Evolutionary conservation across 2,797 vertebrate species (phyloP).

Genomic region (Macroramphosus scolopax): DNA sequence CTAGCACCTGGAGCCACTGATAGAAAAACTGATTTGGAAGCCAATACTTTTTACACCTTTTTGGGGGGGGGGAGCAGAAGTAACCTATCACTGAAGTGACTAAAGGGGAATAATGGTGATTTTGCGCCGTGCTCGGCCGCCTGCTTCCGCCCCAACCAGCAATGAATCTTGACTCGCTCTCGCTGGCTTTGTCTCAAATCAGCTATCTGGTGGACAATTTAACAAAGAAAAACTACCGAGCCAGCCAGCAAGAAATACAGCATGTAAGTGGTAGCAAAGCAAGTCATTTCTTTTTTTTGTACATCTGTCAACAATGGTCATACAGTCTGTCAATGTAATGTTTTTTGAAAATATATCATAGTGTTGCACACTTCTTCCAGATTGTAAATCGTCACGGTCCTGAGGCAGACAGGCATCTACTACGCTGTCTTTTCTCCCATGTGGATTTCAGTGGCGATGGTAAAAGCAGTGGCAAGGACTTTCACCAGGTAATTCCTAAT

Average conservation of each 20-base stretch:
- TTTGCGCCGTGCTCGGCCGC: constrained; percentile 99
- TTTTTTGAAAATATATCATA: not conserved
- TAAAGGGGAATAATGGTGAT: constrained; percentile 99
- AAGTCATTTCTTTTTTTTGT: not conserved
- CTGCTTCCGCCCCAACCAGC: constrained; percentile 99
- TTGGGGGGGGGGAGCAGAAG: constrained; percentile 87
- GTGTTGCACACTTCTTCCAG: constrained; percentile 64
- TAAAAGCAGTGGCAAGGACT: constrained; percentile 99
- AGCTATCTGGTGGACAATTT: constrained; percentile 99
- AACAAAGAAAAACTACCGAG: constrained; percentile 99
- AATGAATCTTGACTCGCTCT: constrained; percentile 99
- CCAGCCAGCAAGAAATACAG: constrained; percentile 99
- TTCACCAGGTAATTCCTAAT: constrained; percentile 92
- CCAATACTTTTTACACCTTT: constrained; percentile 77
- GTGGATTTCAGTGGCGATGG: constrained; percentile 99
- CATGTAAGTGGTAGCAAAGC: constrained; percentile 85
- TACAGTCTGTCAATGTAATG: not conserved
- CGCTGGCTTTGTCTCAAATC: constrained; percentile 99
- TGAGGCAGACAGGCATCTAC: constrained; percentile 99
- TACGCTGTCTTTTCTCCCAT: constrained; percentile 99
- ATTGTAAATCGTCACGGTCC: constrained; percentile 99
- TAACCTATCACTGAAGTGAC: constrained; percentile 99
- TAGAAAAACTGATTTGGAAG: constrained; percentile 73
- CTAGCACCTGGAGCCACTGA: constrained; percentile 78
- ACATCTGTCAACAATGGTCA: not conserved